Percentiles rank a stretch among this genome's conserved stretches.
These are phyloP conservation scores for Eumacrocentrus americanus DNA, from an alignment of 2,888 invertebrate species.

Conservation along the genomic window DNA sequence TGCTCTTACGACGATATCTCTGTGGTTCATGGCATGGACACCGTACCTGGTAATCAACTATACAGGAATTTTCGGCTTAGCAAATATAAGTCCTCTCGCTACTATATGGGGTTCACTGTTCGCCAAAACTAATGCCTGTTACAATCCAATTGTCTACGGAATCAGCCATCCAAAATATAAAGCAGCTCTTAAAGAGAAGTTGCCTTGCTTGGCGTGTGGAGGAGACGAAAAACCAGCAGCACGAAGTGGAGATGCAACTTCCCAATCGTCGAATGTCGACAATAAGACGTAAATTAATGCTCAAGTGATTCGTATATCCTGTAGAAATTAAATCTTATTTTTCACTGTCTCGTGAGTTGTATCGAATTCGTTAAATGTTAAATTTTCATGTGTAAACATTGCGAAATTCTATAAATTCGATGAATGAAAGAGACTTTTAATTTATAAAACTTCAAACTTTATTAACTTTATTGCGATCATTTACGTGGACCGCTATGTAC, in stretches of 20 bases:
- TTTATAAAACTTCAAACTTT: slow-evolving; percentile 21
- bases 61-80: slow-evolving; percentile 77
- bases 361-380: not conserved
- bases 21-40: slow-evolving; percentile 74
- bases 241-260: slow-evolving; percentile 63
- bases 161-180: slow-evolving; percentile 81
- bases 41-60: slow-evolving; percentile 79
- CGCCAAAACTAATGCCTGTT: slow-evolving; percentile 67
- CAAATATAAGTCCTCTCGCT: slow-evolving; percentile 76
- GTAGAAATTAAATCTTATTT: not conserved
- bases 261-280: slow-evolving; percentile 47
- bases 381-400: too few relatives aligned
- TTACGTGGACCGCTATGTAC: not conserved
- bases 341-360: too few relatives aligned
- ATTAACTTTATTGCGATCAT: not conserved
- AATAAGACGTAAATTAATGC: slow-evolving; percentile 13
- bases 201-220: slow-evolving; percentile 77
- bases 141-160: slow-evolving; percentile 67
- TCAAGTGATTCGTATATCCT: too few relatives aligned
- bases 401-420: too few relatives aligned
- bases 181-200: slow-evolving; percentile 75
- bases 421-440: not conserved
- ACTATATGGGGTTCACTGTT: slow-evolving; percentile 91
- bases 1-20: slow-evolving; percentile 68
- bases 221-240: slow-evolving; percentile 68